Evolutionary conservation across 2,113 vertebrate genomes (phyloP).

Genomic region (Lagopus muta): DNA sequence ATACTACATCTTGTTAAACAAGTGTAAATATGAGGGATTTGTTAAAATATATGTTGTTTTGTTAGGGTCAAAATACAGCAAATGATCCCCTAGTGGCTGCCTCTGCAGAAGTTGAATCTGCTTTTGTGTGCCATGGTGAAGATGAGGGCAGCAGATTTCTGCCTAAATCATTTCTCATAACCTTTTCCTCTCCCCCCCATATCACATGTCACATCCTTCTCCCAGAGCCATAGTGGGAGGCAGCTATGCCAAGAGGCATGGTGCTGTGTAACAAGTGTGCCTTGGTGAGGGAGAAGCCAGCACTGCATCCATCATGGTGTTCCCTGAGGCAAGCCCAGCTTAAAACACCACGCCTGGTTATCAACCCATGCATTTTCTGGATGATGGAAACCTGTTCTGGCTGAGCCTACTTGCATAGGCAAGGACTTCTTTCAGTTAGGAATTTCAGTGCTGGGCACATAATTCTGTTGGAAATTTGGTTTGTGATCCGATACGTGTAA

Average conservation of each 20-base stretch:
- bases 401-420: neutral
- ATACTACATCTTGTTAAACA: neutral
- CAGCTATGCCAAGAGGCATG: neutral
- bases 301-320: no score
- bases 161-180: neutral
- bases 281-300: neutral
- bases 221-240: neutral
- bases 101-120: neutral
- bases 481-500: neutral
- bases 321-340: neutral
- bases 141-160: neutral
- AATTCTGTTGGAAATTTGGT: neutral
- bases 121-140: rapidly evolving
- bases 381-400: neutral
- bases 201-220: neutral
- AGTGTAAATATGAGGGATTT: neutral
- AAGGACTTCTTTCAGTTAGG: neutral
- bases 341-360: neutral
- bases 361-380: neutral
- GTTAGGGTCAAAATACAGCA: neutral
- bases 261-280: neutral
- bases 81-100: neutral
- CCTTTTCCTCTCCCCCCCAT: neutral
- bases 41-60: neutral
- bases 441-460: neutral